These are phyloP conservation scores for Heteromyza rotundicornis DNA, from an alignment of 2,888 invertebrate genomes.

Conservation along the genomic window DNA sequence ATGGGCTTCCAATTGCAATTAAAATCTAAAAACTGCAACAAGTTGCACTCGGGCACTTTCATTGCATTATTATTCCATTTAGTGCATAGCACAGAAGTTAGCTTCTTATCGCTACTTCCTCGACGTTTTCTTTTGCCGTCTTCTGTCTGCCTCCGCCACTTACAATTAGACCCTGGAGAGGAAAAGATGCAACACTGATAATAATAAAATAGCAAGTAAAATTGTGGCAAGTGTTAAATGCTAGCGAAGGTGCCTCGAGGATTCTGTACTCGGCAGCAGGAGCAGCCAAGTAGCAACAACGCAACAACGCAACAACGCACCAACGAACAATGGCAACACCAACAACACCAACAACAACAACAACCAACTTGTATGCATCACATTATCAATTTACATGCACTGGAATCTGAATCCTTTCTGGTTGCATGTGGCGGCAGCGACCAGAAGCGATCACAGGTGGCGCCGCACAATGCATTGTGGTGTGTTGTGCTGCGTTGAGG, in stretches of 20 bases:
- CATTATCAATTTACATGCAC: conserved; percentile 5
- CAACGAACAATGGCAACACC: too few relatives aligned
- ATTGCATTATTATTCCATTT: background rate
- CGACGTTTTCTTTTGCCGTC: background rate
- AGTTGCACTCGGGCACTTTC: background rate
- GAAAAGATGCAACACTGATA: conserved; percentile 1
- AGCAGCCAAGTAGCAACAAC: background rate
- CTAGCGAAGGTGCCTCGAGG: background rate
- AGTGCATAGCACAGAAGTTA: background rate
- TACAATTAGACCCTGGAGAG: background rate
- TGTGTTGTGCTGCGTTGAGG: background rate
- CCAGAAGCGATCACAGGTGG: background rate
- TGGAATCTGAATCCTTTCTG: background rate
- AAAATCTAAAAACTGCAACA: background rate
- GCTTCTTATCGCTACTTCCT: background rate
- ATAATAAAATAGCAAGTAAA: background rate
- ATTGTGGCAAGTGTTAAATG: background rate
- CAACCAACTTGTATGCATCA: background rate
- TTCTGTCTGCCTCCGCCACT: background rate
- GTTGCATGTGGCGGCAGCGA: background rate
- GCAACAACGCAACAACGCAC: too few relatives aligned
- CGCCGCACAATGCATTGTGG: background rate
- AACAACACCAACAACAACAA: background rate
- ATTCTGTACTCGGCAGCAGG: background rate
- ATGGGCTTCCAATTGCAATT: too few relatives aligned